phyloP scores from a whole-genome alignment of 2,113 vertebrate species.

The Poeciliopsis retropinna region DNA sequence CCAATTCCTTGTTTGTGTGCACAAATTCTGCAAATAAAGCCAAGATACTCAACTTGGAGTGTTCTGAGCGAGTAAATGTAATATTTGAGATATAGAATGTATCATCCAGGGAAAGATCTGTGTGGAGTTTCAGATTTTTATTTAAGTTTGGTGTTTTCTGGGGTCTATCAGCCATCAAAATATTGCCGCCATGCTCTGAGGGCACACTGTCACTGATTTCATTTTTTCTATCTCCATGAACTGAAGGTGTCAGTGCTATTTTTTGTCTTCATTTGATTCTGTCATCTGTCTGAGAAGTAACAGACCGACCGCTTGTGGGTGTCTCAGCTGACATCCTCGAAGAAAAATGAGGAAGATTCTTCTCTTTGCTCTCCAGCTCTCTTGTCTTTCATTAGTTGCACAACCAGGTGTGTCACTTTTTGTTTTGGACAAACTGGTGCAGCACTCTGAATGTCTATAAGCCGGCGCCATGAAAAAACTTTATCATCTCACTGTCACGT shows the following conservation, averaged over 20 bases:
- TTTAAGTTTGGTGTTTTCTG: constrained; percentile 2
- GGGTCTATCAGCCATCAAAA: background rate
- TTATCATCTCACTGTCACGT: background rate
- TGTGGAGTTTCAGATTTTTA: background rate
- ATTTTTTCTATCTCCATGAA: constrained; percentile 30
- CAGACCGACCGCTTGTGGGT: background rate
- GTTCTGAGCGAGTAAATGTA: background rate
- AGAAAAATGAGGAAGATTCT: background rate
- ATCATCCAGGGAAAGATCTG: background rate
- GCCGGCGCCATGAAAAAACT: too few species aligned
- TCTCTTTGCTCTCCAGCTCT: background rate
- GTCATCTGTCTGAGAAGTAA: background rate
- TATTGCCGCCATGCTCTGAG: background rate
- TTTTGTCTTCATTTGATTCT: constrained; percentile 28
- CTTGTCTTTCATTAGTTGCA: background rate
- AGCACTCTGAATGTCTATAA: too few species aligned
- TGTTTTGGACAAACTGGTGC: too few species aligned
- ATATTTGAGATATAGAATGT: background rate
- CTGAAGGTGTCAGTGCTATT: constrained; percentile 24
- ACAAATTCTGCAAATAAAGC: background rate
- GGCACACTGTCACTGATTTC: constrained; percentile 12
- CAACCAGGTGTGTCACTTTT: background rate
- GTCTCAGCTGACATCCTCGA: background rate
- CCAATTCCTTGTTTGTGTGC: too few species aligned
- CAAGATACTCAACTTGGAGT: background rate